These are phyloP conservation scores for Acrossocheilus fasciatus DNA, from an alignment of 2,797 vertebrate genomes.

Conservation along the genomic window DNA sequence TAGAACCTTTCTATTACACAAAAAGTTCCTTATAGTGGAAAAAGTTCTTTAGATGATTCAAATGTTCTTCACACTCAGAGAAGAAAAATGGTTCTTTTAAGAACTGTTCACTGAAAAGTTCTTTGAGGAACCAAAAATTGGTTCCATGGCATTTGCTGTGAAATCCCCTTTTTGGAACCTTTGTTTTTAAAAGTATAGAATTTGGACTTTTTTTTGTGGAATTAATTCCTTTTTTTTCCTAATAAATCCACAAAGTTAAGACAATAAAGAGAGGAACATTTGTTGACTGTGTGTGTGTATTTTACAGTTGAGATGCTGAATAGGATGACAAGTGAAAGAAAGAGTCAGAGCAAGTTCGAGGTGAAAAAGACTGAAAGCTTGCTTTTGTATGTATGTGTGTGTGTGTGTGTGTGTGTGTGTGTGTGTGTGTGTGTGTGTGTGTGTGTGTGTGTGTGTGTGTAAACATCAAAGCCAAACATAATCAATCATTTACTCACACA, in stretches of 20 bases:
- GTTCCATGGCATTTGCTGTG: not conserved
- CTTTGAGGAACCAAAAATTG: not conserved
- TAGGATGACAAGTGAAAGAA: conserved; percentile 1
- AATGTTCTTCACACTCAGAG: not conserved
- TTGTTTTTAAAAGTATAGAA: not conserved
- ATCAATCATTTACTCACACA: conserved; percentile 57
- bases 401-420: no score
- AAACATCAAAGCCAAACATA: conserved; percentile 55
- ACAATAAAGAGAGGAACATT: not conserved
- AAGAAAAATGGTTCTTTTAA: not conserved
- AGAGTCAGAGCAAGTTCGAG: not conserved
- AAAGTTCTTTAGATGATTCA: not conserved
- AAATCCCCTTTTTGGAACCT: not conserved
- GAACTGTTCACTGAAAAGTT: not conserved
- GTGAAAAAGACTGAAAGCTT: not conserved
- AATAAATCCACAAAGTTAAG: conserved; percentile 29
- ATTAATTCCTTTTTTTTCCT: not conserved
- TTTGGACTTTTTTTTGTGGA: not conserved
- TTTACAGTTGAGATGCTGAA: not conserved
- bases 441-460: conserved; percentile 46
- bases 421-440: no score
- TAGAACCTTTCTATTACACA: not conserved
- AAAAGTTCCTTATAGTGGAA: not conserved
- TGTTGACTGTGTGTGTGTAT: not conserved
- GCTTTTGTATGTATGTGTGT: not conserved